Conservation (phyloP, 2,797 vertebrate species). For the Allenopithecus nigroviridis region DNA sequence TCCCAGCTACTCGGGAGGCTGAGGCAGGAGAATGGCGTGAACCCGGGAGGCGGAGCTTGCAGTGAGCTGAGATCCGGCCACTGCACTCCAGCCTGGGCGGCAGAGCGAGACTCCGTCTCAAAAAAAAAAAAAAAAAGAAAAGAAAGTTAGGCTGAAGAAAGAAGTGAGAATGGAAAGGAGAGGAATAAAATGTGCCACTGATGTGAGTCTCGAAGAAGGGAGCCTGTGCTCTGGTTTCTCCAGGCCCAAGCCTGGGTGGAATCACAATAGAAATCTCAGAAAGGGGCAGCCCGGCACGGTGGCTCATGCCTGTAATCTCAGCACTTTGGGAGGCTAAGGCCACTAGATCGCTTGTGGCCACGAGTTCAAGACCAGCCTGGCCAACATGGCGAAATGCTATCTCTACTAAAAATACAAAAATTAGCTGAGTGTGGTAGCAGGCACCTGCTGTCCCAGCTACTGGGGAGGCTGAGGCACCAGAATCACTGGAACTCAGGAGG, state of each 20-base stretch:
- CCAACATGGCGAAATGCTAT: background rate
- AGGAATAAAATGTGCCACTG: background rate
- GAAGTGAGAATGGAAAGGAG: background rate
- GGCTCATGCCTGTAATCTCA: background rate
- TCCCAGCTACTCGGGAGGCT: too few relatives aligned
- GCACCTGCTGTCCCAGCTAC: background rate
- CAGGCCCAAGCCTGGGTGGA: background rate
- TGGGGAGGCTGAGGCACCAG: background rate
- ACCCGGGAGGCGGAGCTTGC: too few relatives aligned
- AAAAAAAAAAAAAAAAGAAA: too few relatives aligned
- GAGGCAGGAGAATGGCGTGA: too few relatives aligned
- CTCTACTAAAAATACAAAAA: background rate
- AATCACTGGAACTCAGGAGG: background rate
- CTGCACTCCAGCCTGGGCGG: too few relatives aligned
- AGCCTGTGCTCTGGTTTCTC: background rate
- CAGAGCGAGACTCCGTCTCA: too few relatives aligned
- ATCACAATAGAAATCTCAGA: background rate
- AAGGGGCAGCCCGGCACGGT: background rate
- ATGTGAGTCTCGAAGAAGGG: background rate
- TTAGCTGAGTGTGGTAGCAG: background rate
- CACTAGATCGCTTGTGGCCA: background rate
- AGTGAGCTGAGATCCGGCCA: accelerated
- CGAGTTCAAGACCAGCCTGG: background rate
- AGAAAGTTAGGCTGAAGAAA: background rate
- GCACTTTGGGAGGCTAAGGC: background rate